Evolutionary conservation across 2,888 invertebrate species (phyloP).

Genomic region (Hirtodrosophila confusa): DNA sequence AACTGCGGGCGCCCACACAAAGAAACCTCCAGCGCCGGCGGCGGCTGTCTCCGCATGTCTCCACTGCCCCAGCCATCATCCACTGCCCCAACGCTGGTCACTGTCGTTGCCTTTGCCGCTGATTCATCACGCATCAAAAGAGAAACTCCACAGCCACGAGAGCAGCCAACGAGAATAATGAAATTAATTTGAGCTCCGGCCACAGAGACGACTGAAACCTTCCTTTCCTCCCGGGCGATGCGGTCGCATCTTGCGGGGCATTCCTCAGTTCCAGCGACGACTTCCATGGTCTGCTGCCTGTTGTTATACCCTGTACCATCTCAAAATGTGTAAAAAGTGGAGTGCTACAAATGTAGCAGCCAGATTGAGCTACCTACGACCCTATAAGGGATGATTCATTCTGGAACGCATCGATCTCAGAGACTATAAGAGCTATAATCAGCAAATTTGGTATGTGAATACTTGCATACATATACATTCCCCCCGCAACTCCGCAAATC

Average conservation of each 20-base stretch:
- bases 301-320: not conserved
- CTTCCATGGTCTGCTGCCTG: slow-evolving; percentile 59
- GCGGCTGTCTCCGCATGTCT: not conserved
- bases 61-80: not conserved
- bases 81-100: slow-evolving; percentile 8
- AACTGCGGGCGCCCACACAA: slow-evolving; percentile 34
- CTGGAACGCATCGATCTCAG: too few relatives aligned
- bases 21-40: slow-evolving; percentile 27
- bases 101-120: slow-evolving; percentile 32
- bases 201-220: slow-evolving; percentile 26
- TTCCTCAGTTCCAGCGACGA: slow-evolving; percentile 58
- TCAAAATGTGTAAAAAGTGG: too few relatives aligned
- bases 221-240: slow-evolving; percentile 33
- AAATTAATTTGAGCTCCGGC: slow-evolving; percentile 68
- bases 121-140: slow-evolving; percentile 72
- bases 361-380: too few relatives aligned
- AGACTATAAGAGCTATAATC: too few relatives aligned
- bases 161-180: slow-evolving; percentile 68
- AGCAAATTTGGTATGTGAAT: too few relatives aligned
- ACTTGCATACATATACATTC: too few relatives aligned
- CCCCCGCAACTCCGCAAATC: too few relatives aligned
- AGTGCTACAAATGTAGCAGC: too few relatives aligned
- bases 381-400: too few relatives aligned
- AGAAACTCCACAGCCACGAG: slow-evolving; percentile 48
- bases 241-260: slow-evolving; percentile 61